These are phyloP conservation scores for Callinectes sapidus DNA, from an alignment of 2,888 invertebrate species.

Conservation along the genomic window DNA sequence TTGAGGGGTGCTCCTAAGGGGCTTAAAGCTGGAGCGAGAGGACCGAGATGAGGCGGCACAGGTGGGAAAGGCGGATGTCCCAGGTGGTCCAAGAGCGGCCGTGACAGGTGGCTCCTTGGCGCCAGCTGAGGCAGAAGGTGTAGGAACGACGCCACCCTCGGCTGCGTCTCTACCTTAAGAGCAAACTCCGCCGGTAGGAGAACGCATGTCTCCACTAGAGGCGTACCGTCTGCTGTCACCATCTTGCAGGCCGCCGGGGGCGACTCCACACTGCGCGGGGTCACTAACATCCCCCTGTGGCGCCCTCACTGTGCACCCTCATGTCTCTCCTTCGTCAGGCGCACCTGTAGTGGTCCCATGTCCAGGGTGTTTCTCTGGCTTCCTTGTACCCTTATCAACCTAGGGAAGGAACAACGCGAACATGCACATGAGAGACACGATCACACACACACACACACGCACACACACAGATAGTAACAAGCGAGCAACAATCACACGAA, in stretches of 20 bases:
- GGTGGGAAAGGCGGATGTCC: slow-evolving; percentile 54
- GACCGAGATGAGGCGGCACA: slow-evolving; percentile 73
- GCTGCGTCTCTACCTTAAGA: slow-evolving; percentile 82
- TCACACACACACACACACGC: not conserved
- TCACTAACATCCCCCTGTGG: slow-evolving; percentile 32
- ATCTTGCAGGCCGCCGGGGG: slow-evolving; percentile 43
- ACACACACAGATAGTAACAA: not conserved
- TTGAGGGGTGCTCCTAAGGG: slow-evolving; percentile 73
- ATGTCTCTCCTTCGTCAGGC: not conserved
- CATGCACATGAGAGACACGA: not conserved
- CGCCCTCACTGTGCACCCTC: not conserved
- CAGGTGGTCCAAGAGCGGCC: slow-evolving; percentile 73
- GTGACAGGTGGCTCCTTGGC: slow-evolving; percentile 8
- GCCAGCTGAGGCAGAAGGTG: slow-evolving; percentile 35
- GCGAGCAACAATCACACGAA: not conserved
- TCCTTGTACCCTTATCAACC: not conserved
- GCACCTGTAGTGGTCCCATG: not conserved
- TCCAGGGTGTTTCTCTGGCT: not conserved
- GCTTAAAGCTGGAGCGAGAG: slow-evolving; percentile 65
- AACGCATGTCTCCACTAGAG: slow-evolving; percentile 91
- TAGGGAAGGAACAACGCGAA: not conserved
- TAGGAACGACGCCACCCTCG: slow-evolving; percentile 47
- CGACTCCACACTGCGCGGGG: slow-evolving; percentile 17
- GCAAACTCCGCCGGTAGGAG: slow-evolving; percentile 94
- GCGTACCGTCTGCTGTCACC: slow-evolving; percentile 57